These are phyloP conservation scores for Podarcis lilfordi DNA, from an alignment of 2,797 vertebrate species.

Conservation along the genomic window DNA sequence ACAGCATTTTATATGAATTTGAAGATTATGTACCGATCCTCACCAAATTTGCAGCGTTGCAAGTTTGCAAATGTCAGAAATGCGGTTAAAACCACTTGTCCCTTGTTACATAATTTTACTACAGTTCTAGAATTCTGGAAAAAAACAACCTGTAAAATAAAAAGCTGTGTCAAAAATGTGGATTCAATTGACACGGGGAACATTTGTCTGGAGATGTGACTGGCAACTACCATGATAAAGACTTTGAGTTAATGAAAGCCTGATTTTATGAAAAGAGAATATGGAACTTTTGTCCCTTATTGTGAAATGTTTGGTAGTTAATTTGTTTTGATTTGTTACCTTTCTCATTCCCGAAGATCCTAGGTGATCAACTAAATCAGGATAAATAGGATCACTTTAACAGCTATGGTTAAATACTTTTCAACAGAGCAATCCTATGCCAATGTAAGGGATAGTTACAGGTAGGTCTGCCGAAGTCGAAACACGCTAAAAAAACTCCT, in stretches of 20 bases:
- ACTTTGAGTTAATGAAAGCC: slow-evolving; percentile 4
- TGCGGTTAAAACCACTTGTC: not conserved
- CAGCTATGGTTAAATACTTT: not conserved
- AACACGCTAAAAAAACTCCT: too few relatives aligned
- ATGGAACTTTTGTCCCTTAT: not conserved
- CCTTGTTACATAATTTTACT: slow-evolving; percentile 3
- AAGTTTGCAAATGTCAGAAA: slow-evolving; percentile 12
- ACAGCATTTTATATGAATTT: slow-evolving; percentile 14
- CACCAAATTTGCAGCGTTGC: not conserved
- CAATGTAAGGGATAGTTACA: too few relatives aligned
- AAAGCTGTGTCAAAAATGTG: slow-evolving; percentile 11
- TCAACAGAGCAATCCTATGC: not conserved
- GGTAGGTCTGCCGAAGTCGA: too few relatives aligned
- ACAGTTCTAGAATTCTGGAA: not conserved
- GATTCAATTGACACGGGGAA: not conserved
- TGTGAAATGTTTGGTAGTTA: not conserved
- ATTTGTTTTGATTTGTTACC: not conserved
- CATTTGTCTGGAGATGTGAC: not conserved
- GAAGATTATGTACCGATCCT: slow-evolving; percentile 13
- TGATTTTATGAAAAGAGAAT: not conserved
- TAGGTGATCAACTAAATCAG: not conserved
- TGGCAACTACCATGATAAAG: not conserved
- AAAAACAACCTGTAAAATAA: not conserved
- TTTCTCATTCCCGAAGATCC: not conserved
- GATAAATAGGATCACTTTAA: not conserved